These are phyloP conservation scores for Sitobion miscanthi DNA, from an alignment of 1,140 invertebrate genomes.

Conservation along the genomic window DNA sequence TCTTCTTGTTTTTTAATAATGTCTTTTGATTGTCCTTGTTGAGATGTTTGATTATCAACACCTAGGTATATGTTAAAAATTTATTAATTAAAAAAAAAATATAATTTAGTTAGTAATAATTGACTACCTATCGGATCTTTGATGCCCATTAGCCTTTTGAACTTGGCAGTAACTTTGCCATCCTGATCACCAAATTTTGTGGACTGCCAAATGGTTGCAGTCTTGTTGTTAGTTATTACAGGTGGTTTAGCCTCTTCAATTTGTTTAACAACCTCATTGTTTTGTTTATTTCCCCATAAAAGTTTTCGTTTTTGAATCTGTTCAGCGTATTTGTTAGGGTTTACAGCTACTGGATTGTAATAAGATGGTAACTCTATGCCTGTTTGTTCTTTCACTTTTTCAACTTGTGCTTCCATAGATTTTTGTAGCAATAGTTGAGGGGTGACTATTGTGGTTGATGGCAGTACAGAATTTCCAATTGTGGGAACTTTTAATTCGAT, in stretches of 20 bases:
- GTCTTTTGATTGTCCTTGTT: slow-evolving; percentile 61
- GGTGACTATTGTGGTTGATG: slow-evolving; percentile 48
- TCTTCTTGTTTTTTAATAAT: slow-evolving; percentile 85
- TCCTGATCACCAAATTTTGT: slow-evolving; percentile 87
- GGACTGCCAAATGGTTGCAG: slow-evolving; percentile 77
- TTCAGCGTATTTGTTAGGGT: slow-evolving; percentile 84
- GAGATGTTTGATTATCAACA: slow-evolving; percentile 46
- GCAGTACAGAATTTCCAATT: not conserved
- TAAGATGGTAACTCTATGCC: slow-evolving; percentile 67
- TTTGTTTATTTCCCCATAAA: slow-evolving; percentile 66
- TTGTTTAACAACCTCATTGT: slow-evolving; percentile 58
- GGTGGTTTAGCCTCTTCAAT: slow-evolving; percentile 59
- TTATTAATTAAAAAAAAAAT: not conserved
- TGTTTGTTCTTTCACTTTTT: slow-evolving; percentile 58
- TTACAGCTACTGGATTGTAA: slow-evolving; percentile 81
- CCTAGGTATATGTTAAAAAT: not conserved
- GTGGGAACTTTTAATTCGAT: slow-evolving; percentile 60
- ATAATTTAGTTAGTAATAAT: not conserved
- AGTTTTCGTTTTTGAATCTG: slow-evolving; percentile 80
- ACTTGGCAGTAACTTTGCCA: slow-evolving; percentile 91
- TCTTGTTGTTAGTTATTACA: slow-evolving; percentile 61
- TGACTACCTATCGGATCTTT: slow-evolving; percentile 64
- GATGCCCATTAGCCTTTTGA: slow-evolving; percentile 94
- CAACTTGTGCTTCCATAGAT: slow-evolving; percentile 58
- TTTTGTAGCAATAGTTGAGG: slow-evolving; percentile 58